Base-by-base conservation (phyloP, 2,888 invertebrate species). In the Phengaris alcon region DNA sequence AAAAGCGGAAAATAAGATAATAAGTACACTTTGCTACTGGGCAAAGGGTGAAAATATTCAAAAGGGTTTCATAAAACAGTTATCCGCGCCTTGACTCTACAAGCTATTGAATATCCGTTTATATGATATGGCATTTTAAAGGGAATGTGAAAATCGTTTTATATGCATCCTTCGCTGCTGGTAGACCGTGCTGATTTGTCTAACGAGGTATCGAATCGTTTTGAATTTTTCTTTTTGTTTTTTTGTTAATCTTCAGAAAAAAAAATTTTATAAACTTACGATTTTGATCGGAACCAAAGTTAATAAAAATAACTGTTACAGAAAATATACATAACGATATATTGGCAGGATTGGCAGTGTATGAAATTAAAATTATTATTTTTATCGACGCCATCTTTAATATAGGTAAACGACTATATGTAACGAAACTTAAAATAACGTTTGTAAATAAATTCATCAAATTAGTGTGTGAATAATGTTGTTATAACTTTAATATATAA, bases 1-100 rank as follows among this genome's bases (percentile, higher is more conserved):
- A 35, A 35, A 3, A 35, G 4, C 35, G 64, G 64, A 64, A 35
- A 64, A 22, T 22, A 59, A 59, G 9, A 64, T 64, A 64, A 64
- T 64, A 64, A 22, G 1, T 64, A 5, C 64, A 22, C 59, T 59
- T 59, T 59, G 22, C 5, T 22, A 59, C 22, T 22, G 22, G 64
- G 35, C 64, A 44, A 64, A 64, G 64, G 64, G 35, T 64, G 64
- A 35, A 64, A 13, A 64, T 64, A 64, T 64, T 64, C 64, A 64
- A 10, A 64, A 12, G 12, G 59, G 59, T 64, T 64, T 64, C 64
- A 64, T 64, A 13, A 64, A 64, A 64, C 44, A 64, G 35, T 35
- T 44, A 35, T 6, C 44, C 44, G 44, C 12, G 22, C 15, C 57
- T 57, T n/a, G 22, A 35, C 22, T 22, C 59, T 12, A 64, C 64